Evolutionary conservation across 2,113 vertebrate species (phyloP).

Genomic region (Onychorhynchus coronatus): DNA sequence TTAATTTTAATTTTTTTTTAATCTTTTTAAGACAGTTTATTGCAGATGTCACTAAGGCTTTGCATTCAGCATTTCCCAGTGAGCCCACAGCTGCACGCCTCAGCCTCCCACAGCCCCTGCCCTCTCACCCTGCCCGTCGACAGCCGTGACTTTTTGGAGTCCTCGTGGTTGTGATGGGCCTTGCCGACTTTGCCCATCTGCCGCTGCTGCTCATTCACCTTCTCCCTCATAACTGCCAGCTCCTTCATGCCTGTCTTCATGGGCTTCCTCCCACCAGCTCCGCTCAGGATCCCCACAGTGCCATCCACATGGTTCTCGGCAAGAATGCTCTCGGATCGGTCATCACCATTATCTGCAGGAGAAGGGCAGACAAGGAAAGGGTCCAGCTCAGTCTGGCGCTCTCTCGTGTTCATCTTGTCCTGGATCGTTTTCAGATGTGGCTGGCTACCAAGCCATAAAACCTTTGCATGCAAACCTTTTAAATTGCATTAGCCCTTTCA

Average conservation of each 20-base stretch:
- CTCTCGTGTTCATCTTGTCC: background rate
- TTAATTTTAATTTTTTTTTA: background rate
- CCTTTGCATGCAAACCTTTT: constrained; percentile 34
- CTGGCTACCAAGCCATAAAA: constrained; percentile 35
- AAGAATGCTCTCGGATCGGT: constrained; percentile 62
- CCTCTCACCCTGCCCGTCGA: constrained; percentile 71
- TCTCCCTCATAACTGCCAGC: constrained; percentile 73
- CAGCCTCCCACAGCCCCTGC: background rate
- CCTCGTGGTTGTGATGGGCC: constrained; percentile 58
- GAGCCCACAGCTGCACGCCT: background rate
- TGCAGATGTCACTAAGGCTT: background rate
- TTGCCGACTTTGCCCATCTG: constrained; percentile 75
- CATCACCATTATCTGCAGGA: constrained; percentile 62
- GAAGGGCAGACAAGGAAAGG: background rate
- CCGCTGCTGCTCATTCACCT: constrained; percentile 75
- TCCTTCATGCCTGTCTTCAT: constrained; percentile 74
- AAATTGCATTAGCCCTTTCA: constrained; percentile 54
- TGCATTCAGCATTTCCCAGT: background rate
- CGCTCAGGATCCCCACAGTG: constrained; percentile 51
- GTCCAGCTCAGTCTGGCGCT: background rate
- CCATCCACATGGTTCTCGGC: constrained; percentile 72
- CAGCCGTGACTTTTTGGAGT: constrained; percentile 74
- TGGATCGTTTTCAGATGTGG: background rate
- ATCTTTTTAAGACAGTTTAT: background rate
- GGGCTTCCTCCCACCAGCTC: constrained; percentile 56